Evolutionary conservation across 1,140 invertebrate species (phyloP).

Genomic region (Lysiphlebus fabarum): DNA sequence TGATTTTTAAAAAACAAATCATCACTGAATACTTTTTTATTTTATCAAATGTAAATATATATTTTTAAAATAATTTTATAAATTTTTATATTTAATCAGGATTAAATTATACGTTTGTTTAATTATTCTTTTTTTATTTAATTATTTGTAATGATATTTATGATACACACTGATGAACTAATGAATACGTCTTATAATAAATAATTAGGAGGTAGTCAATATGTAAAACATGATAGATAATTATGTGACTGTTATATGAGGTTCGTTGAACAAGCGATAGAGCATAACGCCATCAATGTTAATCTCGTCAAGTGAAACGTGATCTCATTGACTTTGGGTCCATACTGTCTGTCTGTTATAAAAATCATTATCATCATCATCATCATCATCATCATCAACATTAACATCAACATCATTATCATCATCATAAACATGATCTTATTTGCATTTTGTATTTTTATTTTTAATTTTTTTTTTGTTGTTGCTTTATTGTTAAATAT

Average conservation of each 20-base stretch:
- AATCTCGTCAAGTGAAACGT: slow-evolving; percentile 29
- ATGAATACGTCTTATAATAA: slow-evolving; percentile 12
- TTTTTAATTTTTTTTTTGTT: neutral
- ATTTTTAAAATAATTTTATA: too few species aligned
- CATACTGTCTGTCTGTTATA: neutral
- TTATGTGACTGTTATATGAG: slow-evolving; percentile 23
- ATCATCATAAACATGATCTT: neutral
- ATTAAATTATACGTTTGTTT: too few species aligned
- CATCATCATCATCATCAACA: neutral
- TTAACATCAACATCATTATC: too few species aligned
- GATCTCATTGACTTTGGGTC: neutral
- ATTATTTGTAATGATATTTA: too few species aligned
- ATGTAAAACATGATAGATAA: slow-evolving; percentile 22
- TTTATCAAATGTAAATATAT: too few species aligned
- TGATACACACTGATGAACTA: neutral
- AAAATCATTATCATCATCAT: slow-evolving; percentile 2
- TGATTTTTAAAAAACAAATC: neutral
- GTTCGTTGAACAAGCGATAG: slow-evolving; percentile 37
- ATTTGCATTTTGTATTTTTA: neutral
- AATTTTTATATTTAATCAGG: too few species aligned
- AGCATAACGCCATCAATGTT: slow-evolving; percentile 43
- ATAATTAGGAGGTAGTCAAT: slow-evolving; percentile 17
- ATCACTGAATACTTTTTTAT: neutral
- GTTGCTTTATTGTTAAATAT: too few species aligned
- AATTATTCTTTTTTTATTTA: too few species aligned